These are phyloP conservation scores for Brachionichthys hirsutus DNA, from an alignment of 2,113 vertebrate genomes.

Conservation along the genomic window DNA sequence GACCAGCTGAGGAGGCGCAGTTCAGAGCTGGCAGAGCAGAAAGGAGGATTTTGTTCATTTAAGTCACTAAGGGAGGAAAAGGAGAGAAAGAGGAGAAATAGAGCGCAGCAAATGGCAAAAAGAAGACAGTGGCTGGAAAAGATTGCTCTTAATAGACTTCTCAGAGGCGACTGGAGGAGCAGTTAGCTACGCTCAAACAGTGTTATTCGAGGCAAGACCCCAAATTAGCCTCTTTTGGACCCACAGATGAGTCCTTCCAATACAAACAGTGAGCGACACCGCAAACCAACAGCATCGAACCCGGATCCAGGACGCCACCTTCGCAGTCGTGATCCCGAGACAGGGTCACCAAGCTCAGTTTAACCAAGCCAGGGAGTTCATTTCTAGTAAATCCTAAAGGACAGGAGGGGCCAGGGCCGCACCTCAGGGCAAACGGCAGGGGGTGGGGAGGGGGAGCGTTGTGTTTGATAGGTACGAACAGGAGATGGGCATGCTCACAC, in stretches of 20 bases:
- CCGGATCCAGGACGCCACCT: neutral
- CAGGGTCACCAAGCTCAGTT: neutral
- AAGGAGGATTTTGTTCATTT: conserved; percentile 41
- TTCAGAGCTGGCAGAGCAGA: conserved; percentile 65
- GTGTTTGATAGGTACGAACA: conserved; percentile 56
- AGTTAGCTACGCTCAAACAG: conserved; percentile 6
- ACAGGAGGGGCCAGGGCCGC: neutral
- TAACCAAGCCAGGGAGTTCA: neutral
- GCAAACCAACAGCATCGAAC: conserved; percentile 12
- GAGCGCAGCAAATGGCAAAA: conserved; percentile 45
- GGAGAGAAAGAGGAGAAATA: conserved; percentile 37
- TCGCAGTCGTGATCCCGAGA: neutral
- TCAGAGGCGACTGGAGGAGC: conserved; percentile 15
- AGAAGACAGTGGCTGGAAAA: conserved; percentile 26
- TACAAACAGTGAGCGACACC: conserved; percentile 1
- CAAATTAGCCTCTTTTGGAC: no score
- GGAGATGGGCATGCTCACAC: conserved; percentile 76
- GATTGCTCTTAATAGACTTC: conserved; percentile 7
- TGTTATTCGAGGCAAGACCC: no score
- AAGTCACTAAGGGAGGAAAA: conserved; percentile 49
- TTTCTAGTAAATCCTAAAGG: conserved; percentile 6
- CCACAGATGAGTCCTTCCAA: neutral
- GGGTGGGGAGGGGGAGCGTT: conserved; percentile 1
- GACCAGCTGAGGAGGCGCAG: conserved; percentile 62
- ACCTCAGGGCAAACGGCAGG: conserved; percentile 3